Conservation (phyloP, 2,113 vertebrate genomes). For the Lepisosteus osseus region DNA sequence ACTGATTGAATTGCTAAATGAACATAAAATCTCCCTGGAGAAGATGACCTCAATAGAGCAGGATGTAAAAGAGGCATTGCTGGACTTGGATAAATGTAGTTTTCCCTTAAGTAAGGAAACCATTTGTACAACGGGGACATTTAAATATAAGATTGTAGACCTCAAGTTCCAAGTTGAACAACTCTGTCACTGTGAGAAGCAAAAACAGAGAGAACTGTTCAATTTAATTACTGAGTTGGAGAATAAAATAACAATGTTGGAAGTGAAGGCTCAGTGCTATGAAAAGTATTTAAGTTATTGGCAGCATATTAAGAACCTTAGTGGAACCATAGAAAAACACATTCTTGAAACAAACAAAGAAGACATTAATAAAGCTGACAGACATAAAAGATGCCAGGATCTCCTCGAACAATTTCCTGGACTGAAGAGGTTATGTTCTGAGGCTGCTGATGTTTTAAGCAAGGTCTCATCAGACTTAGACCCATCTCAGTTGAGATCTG, state of each 20-base stretch:
- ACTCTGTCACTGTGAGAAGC: conserved; percentile 42
- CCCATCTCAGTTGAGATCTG: conserved; percentile 60
- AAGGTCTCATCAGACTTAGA: conserved; percentile 58
- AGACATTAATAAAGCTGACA: conserved; percentile 38
- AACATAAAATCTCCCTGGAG: conserved; percentile 55
- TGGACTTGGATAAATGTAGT: conserved; percentile 36
- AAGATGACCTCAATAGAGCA: conserved; percentile 56
- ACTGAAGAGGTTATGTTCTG: conserved; percentile 54
- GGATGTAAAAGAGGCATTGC: conserved; percentile 55
- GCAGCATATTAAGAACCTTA: conserved; percentile 60
- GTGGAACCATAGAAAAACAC: conserved; percentile 58
- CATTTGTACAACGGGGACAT: conserved; percentile 42
- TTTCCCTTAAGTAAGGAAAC: conserved; percentile 58
- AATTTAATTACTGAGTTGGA: conserved; percentile 55
- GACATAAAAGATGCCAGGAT: conserved; percentile 56
- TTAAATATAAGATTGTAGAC: conserved; percentile 52
- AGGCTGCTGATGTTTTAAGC: conserved; percentile 58
- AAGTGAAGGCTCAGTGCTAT: conserved; percentile 50
- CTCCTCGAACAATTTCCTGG: conserved; percentile 64
- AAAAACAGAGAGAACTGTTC: conserved; percentile 50
- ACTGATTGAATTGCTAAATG: conserved; percentile 55
- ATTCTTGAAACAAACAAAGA: conserved; percentile 47
- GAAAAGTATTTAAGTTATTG: conserved; percentile 61
- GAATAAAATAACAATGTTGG: conserved; percentile 51
- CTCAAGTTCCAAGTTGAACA: conserved; percentile 53